Conservation (phyloP, 2,113 vertebrate genomes). For the Semnornis frantzii region DNA sequence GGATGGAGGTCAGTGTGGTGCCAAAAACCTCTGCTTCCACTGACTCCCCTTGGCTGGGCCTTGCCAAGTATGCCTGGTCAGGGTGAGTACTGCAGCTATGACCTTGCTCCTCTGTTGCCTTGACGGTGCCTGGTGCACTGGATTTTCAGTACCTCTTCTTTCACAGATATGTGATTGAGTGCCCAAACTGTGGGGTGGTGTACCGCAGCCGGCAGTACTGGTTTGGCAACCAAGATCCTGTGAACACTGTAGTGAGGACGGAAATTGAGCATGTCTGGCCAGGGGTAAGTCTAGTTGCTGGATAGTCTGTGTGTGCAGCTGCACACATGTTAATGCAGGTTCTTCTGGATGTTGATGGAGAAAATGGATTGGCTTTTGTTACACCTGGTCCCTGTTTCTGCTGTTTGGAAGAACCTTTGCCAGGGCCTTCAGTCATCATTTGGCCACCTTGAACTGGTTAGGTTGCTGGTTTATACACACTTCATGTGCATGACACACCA, state of each 20-base stretch:
- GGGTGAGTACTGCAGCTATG: slow-evolving; percentile 83
- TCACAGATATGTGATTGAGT: slow-evolving; percentile 94
- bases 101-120: background rate
- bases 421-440: background rate
- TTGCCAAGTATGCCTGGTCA: slow-evolving; percentile 98
- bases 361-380: background rate
- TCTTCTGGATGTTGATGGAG: background rate
- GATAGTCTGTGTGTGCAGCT: background rate
- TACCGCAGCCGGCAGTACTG: slow-evolving; percentile 98
- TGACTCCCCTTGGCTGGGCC: slow-evolving; percentile 97
- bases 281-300: slow-evolving; percentile 82
- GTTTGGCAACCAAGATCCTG: slow-evolving; percentile 99
- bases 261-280: slow-evolving; percentile 99
- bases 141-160: background rate
- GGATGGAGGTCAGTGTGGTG: slow-evolving; percentile 95
- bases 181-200: slow-evolving; percentile 94
- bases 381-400: background rate
- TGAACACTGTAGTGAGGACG: slow-evolving; percentile 96
- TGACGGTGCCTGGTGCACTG: background rate
- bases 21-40: slow-evolving; percentile 99
- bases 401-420: background rate
- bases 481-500: background rate
- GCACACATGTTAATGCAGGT: rapidly evolving
- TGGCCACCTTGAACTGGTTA: background rate
- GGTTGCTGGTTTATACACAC: background rate